phyloP scores from a whole-genome alignment of 2,888 invertebrate species.

The Drosophila testacea region DNA sequence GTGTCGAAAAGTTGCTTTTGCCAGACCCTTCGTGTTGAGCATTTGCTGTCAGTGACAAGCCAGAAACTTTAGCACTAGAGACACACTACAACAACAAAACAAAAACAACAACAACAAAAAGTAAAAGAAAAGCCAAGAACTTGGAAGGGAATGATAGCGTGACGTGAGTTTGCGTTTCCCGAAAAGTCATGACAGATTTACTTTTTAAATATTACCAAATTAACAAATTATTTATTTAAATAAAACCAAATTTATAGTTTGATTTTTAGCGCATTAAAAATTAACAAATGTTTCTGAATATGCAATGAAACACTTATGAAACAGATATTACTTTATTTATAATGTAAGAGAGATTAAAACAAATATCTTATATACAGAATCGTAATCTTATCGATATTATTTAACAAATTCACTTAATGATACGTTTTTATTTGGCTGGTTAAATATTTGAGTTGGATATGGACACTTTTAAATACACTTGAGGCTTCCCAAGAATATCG shows the following conservation, averaged over 20 bases:
- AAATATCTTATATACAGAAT: too few relatives aligned
- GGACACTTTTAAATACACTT: not conserved
- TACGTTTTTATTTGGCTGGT: too few relatives aligned
- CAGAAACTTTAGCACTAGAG: conserved; percentile 38
- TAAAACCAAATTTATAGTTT: too few relatives aligned
- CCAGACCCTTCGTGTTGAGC: conserved; percentile 38
- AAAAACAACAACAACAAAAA: conserved; percentile 9
- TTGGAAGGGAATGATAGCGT: conserved; percentile 12
- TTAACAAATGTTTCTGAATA: too few relatives aligned
- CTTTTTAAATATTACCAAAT: not conserved
- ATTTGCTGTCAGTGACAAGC: conserved; percentile 50
- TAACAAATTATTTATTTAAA: not conserved
- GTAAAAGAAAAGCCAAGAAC: not conserved
- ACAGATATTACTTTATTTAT: too few relatives aligned
- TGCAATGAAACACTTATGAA: too few relatives aligned
- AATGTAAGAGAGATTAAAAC: too few relatives aligned
- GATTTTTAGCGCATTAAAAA: too few relatives aligned
- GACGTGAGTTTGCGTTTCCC: conserved; percentile 1
- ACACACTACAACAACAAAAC: conserved; percentile 17
- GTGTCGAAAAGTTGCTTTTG: conserved; percentile 46
- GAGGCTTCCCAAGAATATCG: not conserved
- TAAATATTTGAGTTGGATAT: too few relatives aligned
- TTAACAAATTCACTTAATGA: too few relatives aligned
- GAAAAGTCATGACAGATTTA: not conserved
- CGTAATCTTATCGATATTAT: too few relatives aligned